Conservation (phyloP, 2,888 invertebrate species). For the Drosophila quinaria region DNA sequence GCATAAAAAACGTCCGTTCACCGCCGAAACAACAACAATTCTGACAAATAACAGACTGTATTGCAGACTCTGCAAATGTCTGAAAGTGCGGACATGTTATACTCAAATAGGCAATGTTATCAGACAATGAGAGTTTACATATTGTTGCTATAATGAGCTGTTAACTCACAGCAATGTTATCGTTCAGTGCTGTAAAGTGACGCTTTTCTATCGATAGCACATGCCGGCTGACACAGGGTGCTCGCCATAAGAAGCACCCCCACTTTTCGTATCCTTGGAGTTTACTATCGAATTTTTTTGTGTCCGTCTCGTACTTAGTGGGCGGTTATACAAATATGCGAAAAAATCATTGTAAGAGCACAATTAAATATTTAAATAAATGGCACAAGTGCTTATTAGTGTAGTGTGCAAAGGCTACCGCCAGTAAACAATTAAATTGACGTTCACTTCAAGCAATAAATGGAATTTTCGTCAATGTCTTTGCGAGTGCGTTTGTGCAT, state of each 20-base stretch:
- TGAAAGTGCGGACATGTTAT: conserved; percentile 31
- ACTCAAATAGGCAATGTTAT: conserved; percentile 31
- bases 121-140: not conserved
- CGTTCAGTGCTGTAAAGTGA: conserved; percentile 25
- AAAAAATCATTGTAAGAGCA: conserved; percentile 39
- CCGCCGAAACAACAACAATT: conserved; percentile 52
- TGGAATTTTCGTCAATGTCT: conserved; percentile 15
- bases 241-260: conserved; percentile 45
- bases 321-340: conserved; percentile 49
- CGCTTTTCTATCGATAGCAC: conserved; percentile 26
- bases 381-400: conserved; percentile 1
- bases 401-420: not conserved
- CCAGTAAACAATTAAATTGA: conserved; percentile 6
- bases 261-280: conserved; percentile 68
- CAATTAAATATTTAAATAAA: conserved; percentile 19
- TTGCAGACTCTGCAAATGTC: too few relatives aligned
- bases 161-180: not conserved
- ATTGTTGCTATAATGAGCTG: conserved; percentile 6
- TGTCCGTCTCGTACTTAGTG: conserved; percentile 50
- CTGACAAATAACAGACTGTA: conserved; percentile 46
- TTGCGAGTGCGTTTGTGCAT: conserved; percentile 15
- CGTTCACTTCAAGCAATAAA: conserved; percentile 17
- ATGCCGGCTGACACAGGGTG: conserved; percentile 52
- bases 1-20: conserved; percentile 60
- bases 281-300: conserved; percentile 66